These are phyloP conservation scores for Auanema sp. DNA, from an alignment of 2,888 invertebrate species.

Conservation along the genomic window DNA sequence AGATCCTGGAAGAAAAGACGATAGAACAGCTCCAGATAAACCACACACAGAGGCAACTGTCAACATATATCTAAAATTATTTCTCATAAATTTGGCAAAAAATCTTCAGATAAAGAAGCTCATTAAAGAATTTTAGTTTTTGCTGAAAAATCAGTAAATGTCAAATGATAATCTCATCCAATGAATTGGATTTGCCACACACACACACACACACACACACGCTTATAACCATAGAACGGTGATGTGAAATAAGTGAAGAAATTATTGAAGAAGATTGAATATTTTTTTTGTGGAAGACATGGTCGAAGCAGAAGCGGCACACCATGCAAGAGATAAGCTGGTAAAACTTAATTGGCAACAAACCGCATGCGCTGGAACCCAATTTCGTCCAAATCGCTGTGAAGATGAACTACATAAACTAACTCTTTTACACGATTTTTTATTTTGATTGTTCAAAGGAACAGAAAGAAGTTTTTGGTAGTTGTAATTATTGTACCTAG, in stretches of 20 bases:
- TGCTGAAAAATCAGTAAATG: too few relatives aligned
- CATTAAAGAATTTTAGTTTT: too few relatives aligned
- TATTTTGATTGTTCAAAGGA: too few relatives aligned
- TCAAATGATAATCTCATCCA: too few relatives aligned
- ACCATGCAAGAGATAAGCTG: constrained; percentile 10
- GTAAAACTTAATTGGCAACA: constrained; percentile 31
- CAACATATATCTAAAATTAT: constrained; percentile 43
- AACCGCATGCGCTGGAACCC: constrained; percentile 45
- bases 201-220: too few relatives aligned
- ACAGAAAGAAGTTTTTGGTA: neutral
- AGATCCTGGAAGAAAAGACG: constrained; percentile 37
- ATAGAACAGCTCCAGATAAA: constrained; percentile 37
- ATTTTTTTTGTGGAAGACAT: constrained; percentile 3
- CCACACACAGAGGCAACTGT: constrained; percentile 45
- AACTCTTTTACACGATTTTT: neutral
- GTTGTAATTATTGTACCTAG: constrained; percentile 25
- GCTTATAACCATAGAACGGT: too few relatives aligned
- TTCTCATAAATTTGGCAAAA: too few relatives aligned
- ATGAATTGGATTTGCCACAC: too few relatives aligned
- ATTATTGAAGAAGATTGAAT: too few relatives aligned
- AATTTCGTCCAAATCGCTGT: constrained; percentile 33
- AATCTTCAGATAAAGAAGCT: too few relatives aligned
- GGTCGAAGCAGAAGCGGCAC: neutral
- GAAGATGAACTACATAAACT: neutral
- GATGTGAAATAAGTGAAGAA: too few relatives aligned